phyloP scores from a whole-genome alignment of 2,797 vertebrate genomes.

The Coreius guichenoti region DNA sequence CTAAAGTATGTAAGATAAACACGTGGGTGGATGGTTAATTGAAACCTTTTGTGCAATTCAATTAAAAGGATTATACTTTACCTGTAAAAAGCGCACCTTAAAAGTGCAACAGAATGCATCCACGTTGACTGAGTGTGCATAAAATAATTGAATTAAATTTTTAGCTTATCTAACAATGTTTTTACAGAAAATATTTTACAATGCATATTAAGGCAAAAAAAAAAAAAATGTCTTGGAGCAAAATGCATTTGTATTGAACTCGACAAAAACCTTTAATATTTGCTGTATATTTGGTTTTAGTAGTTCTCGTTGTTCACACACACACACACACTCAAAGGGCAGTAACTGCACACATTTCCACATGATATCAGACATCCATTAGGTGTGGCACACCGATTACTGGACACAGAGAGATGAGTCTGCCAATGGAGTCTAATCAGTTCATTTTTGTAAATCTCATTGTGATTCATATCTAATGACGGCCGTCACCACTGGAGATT shows the following conservation, averaged over 20 bases:
- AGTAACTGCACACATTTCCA: constrained; percentile 16
- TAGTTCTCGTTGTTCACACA: not conserved
- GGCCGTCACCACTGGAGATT: constrained; percentile 26
- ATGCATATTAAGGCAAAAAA: not conserved
- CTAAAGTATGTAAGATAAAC: not conserved
- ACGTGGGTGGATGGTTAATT: not conserved
- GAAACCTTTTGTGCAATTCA: not conserved
- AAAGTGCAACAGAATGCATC: not conserved
- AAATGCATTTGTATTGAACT: not conserved
- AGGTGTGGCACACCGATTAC: constrained; percentile 37
- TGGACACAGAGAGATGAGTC: not conserved
- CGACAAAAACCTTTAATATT: not conserved
- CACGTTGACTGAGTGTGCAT: not conserved
- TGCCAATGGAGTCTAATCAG: constrained; percentile 19
- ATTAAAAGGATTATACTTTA: not conserved
- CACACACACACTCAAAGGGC: not conserved
- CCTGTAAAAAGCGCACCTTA: not conserved
- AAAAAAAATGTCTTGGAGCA: not conserved
- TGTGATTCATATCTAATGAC: constrained; percentile 25
- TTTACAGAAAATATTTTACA: not conserved
- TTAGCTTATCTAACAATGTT: not conserved
- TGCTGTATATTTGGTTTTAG: not conserved
- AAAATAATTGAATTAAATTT: not conserved
- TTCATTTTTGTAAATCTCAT: constrained; percentile 4
- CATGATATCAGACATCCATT: constrained; percentile 20